phyloP scores from a whole-genome alignment of 1,140 invertebrate genomes.

The Drosophila oshimai region DNA sequence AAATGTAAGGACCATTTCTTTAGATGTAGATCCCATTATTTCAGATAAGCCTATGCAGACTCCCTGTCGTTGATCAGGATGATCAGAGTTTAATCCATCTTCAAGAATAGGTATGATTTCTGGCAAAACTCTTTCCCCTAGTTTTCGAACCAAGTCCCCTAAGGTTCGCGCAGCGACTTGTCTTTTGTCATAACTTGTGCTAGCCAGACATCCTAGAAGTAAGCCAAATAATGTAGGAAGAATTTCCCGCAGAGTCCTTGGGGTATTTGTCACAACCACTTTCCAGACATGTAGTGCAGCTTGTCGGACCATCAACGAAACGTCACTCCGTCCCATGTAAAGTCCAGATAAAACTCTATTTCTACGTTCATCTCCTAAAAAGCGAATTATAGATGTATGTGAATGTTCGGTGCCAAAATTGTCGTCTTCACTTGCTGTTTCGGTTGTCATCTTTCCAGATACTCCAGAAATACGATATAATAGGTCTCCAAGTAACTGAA shows the following conservation, averaged over 20 bases:
- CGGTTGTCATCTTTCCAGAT: conserved; percentile 99
- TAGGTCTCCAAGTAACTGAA: conserved; percentile 97
- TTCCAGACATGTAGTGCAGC: conserved; percentile 99
- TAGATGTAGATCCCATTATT: conserved; percentile 98
- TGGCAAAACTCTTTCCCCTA: conserved; percentile 98
- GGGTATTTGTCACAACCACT: conserved; percentile 98
- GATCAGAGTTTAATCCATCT: conserved; percentile 94
- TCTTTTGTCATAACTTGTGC: conserved; percentile 97
- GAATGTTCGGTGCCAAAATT: conserved; percentile 99
- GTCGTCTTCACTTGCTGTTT: conserved; percentile 98
- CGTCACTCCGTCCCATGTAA: conserved; percentile 99
- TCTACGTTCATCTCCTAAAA: conserved; percentile 93
- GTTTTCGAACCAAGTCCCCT: conserved; percentile 97
- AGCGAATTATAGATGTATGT: conserved; percentile 94
- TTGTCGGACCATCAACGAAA: conserved; percentile 97
- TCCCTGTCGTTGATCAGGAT: conserved; percentile 96
- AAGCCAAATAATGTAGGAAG: conserved; percentile 96
- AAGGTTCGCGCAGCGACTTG: conserved; percentile 97
- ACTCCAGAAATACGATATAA: conserved; percentile 98
- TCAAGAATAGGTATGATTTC: conserved; percentile 99
- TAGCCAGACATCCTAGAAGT: conserved; percentile 95
- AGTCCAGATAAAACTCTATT: conserved; percentile 97
- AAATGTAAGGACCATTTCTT: conserved; percentile 96
- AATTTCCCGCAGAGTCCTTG: conserved; percentile 97
- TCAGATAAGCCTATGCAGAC: conserved; percentile 99